Base-by-base conservation (phyloP, 2,797 vertebrate species). In the Hippocampus kuda region DNA sequence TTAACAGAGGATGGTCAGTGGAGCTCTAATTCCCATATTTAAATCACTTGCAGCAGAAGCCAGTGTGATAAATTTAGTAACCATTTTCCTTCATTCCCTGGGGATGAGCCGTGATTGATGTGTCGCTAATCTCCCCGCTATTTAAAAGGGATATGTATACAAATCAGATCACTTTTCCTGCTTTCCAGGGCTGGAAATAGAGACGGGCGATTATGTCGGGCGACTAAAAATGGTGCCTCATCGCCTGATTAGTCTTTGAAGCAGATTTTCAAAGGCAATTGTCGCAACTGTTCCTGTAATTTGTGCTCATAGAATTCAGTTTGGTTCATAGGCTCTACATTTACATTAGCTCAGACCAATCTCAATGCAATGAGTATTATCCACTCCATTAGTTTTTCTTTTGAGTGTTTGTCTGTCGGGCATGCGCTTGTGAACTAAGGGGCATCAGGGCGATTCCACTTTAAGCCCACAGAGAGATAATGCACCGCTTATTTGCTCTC, bases 11-110 rank as follows among this genome's bases (percentile, higher is more conserved):
- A 86, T 72, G 83, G 84, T 81, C 85, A 81, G 72, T 84, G 77
- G 77, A 79, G 81, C 76, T 86, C 79, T 65, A 71, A 77, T 81
- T 85, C 83, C 77, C 83, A 71, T 88, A 88, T 90, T 89, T 89
- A 88, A 89, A 88, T 90, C 74, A 84, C 71, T 72, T 72, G 79
- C 79, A 82, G 69, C 79, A 84, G 81, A 84, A 87, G 85, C 85
- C 81, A 77, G 74, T 83, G 82, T 90, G 89, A 91, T 89, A 86
- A 84, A 91, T 91, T 83, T 89, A 88, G 87, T 88, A 91, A 91
- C 88, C 89, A 91, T 91, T 90, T 53, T 82, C 80, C 74, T 81
- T 70, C 63, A 42, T 76, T 88, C 87, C 87, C 89, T 75, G 68
- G 78, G 81, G 83, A 83, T 66, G 69, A 75, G 81, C 79, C 78